Conservation (phyloP, 2,797 vertebrate species). For the Aplochiton taeniatus region DNA sequence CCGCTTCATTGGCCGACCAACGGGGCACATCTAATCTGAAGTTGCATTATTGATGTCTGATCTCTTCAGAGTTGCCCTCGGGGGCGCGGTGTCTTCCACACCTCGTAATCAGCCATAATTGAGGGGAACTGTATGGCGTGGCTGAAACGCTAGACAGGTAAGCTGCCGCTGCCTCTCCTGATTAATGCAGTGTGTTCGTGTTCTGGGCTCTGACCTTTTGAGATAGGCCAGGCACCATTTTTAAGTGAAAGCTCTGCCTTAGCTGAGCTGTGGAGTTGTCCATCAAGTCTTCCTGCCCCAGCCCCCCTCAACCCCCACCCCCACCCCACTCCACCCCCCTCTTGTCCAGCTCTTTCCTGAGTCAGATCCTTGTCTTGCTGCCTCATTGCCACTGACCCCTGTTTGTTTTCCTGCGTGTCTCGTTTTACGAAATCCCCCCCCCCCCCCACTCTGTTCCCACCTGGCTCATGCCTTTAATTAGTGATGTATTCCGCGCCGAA, state of each 20-base stretch:
- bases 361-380: constrained; percentile 69
- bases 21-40: constrained; percentile 61
- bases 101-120: constrained; percentile 80
- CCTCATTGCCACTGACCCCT: constrained; percentile 61
- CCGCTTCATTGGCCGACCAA: constrained; percentile 38
- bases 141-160: constrained; percentile 79
- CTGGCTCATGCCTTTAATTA: constrained; percentile 18
- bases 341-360: constrained; percentile 23
- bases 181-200: constrained; percentile 78
- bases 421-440: constrained; percentile 58
- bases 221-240: constrained; percentile 82
- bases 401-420: constrained; percentile 72
- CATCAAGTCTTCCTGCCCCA: constrained; percentile 67
- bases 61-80: constrained; percentile 51
- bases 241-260: constrained; percentile 81
- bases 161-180: constrained; percentile 72
- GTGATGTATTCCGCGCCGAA: constrained; percentile 5
- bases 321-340: constrained; percentile 27
- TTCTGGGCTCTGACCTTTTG: constrained; percentile 80
- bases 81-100: constrained; percentile 66
- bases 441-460: constrained; percentile 24
- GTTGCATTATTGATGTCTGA: constrained; percentile 75
- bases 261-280: constrained; percentile 73
- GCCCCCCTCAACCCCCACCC: constrained; percentile 15
- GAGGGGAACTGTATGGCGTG: constrained; percentile 75